Evolutionary conservation across 2,113 vertebrate genomes (phyloP).

Genomic region (Atherinomorus stipes): DNA sequence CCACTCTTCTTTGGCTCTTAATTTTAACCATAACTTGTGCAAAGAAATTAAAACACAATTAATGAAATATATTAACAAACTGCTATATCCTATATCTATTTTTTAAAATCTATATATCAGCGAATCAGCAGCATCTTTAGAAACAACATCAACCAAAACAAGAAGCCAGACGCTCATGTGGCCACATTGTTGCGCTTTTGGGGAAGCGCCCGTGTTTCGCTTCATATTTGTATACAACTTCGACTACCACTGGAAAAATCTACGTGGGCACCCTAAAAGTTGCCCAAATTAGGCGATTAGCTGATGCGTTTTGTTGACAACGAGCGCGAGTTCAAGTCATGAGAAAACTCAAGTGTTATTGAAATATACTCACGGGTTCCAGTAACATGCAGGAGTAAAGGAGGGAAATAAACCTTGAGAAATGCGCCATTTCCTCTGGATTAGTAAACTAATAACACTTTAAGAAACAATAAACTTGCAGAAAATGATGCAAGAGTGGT

Average conservation of each 20-base stretch:
- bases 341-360: slow-evolving; percentile 21
- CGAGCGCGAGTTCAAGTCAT: background rate
- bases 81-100: too few relatives aligned
- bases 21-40: background rate
- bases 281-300: background rate
- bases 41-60: too few relatives aligned
- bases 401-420: slow-evolving; percentile 27
- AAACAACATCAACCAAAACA: background rate
- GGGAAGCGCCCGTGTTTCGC: background rate
- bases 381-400: slow-evolving; percentile 55
- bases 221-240: too few relatives aligned
- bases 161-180: background rate
- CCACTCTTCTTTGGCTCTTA: background rate
- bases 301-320: background rate
- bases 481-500: background rate
- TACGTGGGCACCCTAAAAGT: background rate
- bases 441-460: background rate
- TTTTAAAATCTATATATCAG: too few relatives aligned
- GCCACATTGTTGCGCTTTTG: slow-evolving; percentile 8
- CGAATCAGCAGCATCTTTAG: too few relatives aligned
- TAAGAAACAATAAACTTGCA: background rate
- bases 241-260: background rate
- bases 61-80: too few relatives aligned
- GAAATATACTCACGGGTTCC: slow-evolving; percentile 62
- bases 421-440: slow-evolving; percentile 34